phyloP scores from a whole-genome alignment of 2,888 invertebrate genomes.

The Drosophila ochracea region DNA sequence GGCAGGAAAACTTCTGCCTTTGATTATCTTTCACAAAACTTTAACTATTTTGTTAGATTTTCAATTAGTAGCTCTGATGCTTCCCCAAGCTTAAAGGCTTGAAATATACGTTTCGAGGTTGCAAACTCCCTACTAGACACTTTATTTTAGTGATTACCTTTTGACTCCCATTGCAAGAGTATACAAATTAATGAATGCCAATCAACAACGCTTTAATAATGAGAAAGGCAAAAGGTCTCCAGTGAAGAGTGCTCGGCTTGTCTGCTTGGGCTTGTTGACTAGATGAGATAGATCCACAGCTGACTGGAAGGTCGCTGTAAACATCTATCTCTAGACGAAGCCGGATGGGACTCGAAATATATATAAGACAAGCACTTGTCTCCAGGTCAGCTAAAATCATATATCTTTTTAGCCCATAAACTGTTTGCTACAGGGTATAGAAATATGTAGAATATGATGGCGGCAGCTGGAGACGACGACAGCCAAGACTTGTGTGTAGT shows the following conservation, averaged over 20 bases:
- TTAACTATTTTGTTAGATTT: neutral
- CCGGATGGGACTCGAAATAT: neutral
- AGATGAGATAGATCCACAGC: neutral
- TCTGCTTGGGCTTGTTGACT: neutral
- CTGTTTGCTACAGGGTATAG: constrained; percentile 8
- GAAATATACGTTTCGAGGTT: neutral
- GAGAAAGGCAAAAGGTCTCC: neutral
- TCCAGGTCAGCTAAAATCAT: neutral
- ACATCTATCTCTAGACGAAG: neutral
- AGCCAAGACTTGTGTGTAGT: constrained; percentile 51
- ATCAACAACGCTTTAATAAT: neutral
- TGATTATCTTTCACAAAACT: neutral
- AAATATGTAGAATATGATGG: constrained; percentile 12
- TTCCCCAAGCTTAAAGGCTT: no score
- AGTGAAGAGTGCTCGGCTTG: neutral
- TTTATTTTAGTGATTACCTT: neutral
- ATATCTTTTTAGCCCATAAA: neutral
- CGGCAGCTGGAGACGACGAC: constrained; percentile 19
- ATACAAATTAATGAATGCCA: neutral
- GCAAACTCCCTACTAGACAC: neutral
- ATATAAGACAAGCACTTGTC: no score
- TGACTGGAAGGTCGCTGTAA: neutral
- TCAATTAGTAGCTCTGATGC: neutral
- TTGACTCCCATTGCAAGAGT: neutral
- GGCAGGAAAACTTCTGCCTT: neutral